phyloP scores from a whole-genome alignment of 2,888 invertebrate species.

The Tenodera sinensis region DNA sequence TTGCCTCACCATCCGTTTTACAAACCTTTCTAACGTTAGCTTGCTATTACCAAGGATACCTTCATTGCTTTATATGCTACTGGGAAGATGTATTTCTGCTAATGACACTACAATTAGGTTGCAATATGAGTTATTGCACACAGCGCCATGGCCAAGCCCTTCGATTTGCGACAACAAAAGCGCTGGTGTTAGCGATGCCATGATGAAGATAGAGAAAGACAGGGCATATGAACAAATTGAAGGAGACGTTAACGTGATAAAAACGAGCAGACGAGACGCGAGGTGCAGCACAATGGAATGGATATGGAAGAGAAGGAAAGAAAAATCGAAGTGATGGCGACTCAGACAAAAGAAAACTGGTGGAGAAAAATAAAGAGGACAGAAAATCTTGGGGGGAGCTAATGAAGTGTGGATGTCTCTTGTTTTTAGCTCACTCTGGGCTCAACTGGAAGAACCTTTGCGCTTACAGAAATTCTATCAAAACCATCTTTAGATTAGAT shows the following conservation, averaged over 20 bases:
- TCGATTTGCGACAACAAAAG: not conserved
- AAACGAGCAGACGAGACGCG: not conserved
- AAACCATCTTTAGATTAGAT: not conserved
- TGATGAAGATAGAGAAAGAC: not conserved
- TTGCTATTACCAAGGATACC: not conserved
- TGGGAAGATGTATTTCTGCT: not conserved
- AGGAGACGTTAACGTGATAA: not conserved
- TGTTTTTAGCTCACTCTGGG: not conserved
- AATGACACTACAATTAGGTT: not conserved
- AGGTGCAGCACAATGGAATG: not conserved
- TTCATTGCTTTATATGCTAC: too few relatives aligned
- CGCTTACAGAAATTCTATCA: not conserved
- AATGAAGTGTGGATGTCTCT: not conserved
- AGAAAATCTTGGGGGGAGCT: not conserved
- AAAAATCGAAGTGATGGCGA: not conserved
- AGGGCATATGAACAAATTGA: not conserved
- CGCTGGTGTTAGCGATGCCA: not conserved
- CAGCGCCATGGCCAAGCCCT: not conserved
- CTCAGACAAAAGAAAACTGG: not conserved
- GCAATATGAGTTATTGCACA: not conserved
- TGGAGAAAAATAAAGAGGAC: not conserved
- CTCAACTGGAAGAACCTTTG: not conserved
- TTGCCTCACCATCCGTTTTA: too few relatives aligned
- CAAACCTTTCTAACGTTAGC: not conserved
- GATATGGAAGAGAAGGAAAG: not conserved